Evolutionary conservation across 2,797 vertebrate genomes (phyloP), one percentile per base, ranked within the genome.

Genomic region (Paratrypauchen microcephalus): DNA sequence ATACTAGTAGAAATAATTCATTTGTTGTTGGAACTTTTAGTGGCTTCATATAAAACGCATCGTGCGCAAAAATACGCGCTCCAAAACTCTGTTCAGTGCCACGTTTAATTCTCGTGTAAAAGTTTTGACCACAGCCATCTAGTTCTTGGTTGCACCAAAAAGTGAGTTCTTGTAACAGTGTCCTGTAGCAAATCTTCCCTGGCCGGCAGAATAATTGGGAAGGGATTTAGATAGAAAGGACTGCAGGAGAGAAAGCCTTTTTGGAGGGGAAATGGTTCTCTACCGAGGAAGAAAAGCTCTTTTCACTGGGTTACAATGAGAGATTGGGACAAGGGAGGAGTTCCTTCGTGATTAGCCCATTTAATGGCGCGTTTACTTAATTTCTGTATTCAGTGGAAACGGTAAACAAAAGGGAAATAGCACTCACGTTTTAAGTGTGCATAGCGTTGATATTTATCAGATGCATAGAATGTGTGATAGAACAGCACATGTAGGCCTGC

Each of bases 311-410:
- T 91, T 88, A 95, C 94, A 96, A 95, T 94, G 91, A 92, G 89
- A 93, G 92, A 91, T 82, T 89, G 88, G 89, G 89, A 91, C 88
- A 87, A 91, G 93, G 94, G 94, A 95, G 94, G 94, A 95, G 95
- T 94, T 87, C 92, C 91, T 88, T 91, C 87, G 89, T 89, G 91
- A 94, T 95, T 92, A 95, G 90, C 89, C 92, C 89, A 94, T 94
- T 94, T 93, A 93, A 94, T 94, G 91, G 93, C 89, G 92, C 91
- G 88, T 94, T 92, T 90, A 91, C 90, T 94, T 94, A 94, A 94
- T 91, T 93, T 95, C 92, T 93, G 91, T 92, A 95, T 93, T 93
- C 91, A 93, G 93, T 93, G 88, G 86, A 87, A 89, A 91, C 83
- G 89, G 86, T 92, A 91, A 93, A 93, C 92, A 92, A 92, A 93